Base-by-base conservation (phyloP, 2,797 vertebrate species). In the Diplodus puntazzo region DNA sequence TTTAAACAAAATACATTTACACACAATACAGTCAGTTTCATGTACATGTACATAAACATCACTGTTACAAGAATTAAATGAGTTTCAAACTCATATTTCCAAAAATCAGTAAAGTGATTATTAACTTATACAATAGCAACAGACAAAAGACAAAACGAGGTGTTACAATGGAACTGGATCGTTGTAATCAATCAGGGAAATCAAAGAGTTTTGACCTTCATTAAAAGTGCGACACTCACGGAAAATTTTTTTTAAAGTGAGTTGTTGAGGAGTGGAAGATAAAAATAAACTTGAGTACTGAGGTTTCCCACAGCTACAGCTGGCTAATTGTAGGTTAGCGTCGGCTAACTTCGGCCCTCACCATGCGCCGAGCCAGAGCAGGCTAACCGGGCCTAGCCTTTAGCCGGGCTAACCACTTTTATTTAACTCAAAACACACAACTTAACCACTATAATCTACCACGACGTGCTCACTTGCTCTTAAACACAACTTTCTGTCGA, bases 321-420 rank as follows among this genome's bases (percentile, higher is more conserved):
- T 17, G 52, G 83, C 77, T 82, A 79, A 77, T 45, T 48, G 18
- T 34, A 66, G 46, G 75, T 85, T 89, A 89, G 89, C 89, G 21
- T 5, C 0, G 16, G 86, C 71, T 88, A 82, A 77, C 57, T 61
- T 17, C 1, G 67, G 92, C 81, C 92, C 92, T 88, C 50, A 64
- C 93, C 93, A 94, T 91, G 92, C 92, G 91, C 69, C 63, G 60
- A 68, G 77, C 50, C 21, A 39, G 39, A 39, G 9, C 10, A 2
- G 10, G 65, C 74, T 87, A 75, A 42, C 80, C 2, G 2, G 39
- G 39, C 34, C 34, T 39, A 39, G 39, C 39, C 39, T 10, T 39
- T 39, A 39, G 34, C 34, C 8, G 34, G 34, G 39, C 39, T 39
- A 39, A 39, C 39, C 10, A 39, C 39, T 39, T 39, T 39, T 39